phyloP scores from a whole-genome alignment of 2,797 vertebrate species.

The Spondyliosoma cantharus region DNA sequence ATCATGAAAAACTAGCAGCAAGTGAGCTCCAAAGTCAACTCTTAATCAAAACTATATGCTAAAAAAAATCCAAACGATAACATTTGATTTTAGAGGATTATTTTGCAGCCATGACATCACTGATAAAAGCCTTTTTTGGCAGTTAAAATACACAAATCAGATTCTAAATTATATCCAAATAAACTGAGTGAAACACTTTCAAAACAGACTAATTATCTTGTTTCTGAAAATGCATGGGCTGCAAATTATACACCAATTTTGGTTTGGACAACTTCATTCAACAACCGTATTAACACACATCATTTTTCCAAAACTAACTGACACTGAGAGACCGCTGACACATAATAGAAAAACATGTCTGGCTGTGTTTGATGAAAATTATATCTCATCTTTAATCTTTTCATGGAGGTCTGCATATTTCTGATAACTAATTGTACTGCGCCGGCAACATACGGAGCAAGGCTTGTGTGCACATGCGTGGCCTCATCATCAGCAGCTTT shows the following conservation, averaged over 20 bases:
- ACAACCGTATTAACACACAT: constrained; percentile 39
- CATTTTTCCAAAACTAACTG: constrained; percentile 34
- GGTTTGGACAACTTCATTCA: constrained; percentile 53
- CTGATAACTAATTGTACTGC: constrained; percentile 16
- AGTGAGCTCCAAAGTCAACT: constrained; percentile 2
- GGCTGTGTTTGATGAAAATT: constrained; percentile 24
- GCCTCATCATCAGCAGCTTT: not conserved
- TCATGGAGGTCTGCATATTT: constrained; percentile 43
- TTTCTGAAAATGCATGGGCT: constrained; percentile 28
- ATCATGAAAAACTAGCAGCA: not conserved
- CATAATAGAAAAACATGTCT: constrained; percentile 36
- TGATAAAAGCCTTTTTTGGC: constrained; percentile 1
- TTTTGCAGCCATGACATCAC: not conserved
- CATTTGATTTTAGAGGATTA: not conserved
- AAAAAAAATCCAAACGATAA: not conserved
- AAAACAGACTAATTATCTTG: constrained; percentile 53
- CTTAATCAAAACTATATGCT: not conserved
- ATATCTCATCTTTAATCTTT: not conserved
- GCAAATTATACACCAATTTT: constrained; percentile 54
- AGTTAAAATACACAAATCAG: constrained; percentile 30
- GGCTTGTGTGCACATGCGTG: constrained; percentile 4
- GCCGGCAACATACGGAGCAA: constrained; percentile 13
- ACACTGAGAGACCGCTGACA: constrained; percentile 23
- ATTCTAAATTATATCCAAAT: constrained; percentile 30
- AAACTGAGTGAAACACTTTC: constrained; percentile 44